Base-by-base conservation (phyloP, 2,113 vertebrate genomes). In the Psittacus erithacus region DNA sequence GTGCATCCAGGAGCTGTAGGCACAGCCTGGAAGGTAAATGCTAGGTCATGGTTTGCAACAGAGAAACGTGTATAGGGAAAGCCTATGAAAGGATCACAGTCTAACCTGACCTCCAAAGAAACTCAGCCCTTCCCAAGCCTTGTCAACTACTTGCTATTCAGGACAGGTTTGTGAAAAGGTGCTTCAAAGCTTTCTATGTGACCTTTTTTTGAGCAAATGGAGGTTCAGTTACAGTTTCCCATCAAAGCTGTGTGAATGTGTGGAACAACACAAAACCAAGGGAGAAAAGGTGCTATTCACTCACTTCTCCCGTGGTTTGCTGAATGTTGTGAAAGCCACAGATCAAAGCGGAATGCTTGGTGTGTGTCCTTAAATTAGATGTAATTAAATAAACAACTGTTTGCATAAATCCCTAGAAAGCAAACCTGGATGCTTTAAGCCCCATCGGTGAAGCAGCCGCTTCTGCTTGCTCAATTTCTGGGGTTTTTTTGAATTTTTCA, bases 391-490 rank as follows among this genome's bases (percentile, higher is more conserved):
- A 92, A 95, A 64, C 39, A 84, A 91, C 11, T 24, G 27, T 94
- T 89, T 82, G 78, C 44, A 92, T 65, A 82, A 95, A 94, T 94
- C 63, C 87, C 82, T 95, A 70, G 76, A 96, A 95, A 91, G 93
- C 75, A 87, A 59, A 94, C 11, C 23, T 4, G 8, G 23, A 14
- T 28, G 65, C 57, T 77, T 90, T 70, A 80, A 29, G 49, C 38
- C 0, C 0, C 16, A 10, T 7, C 3, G 29, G 38, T 82, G 23
- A 59, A 35, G 22, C 13, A 59, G 57, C 33, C 4, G 4, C 2
- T 59, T 23, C 57, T 10, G 22, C 33, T 35, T 16, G 25, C 38
- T 38, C n/a, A 27, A n/a, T 22, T 49, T 33, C 11, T 77, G 44
- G 5, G 73, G 55, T 79, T 57, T 10, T 41, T 44, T 55, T 5